Evolutionary conservation across 2,888 invertebrate species (phyloP), one percentile per base, ranked within the genome.

Genomic region (Alsophila aescularia): DNA sequence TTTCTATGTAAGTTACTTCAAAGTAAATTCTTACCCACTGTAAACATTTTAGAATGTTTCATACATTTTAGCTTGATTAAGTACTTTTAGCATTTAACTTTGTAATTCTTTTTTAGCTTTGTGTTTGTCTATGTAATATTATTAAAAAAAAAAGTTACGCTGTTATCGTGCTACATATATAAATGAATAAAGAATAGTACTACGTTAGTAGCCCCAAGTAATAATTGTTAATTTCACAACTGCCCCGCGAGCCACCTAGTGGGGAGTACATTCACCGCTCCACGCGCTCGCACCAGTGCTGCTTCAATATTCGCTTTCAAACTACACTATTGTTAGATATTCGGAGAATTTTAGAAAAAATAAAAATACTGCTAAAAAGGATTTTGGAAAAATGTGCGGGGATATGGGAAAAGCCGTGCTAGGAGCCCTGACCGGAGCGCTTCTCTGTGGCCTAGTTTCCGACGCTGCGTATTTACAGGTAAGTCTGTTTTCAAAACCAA

Each of bases 401-500:
- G 90, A 89, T 69, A 90, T 90, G 89, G 91, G 91, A 18, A 91
- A 90, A 61, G 91, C 91, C 0, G 91, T 91, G 27, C 63, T 90
- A 70, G 66, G 91, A 52, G 91, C 90, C 60, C 77, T 91, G 16
- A 90, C 91, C 0, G 87, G 87, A 0, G 91, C 90, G n/a, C 70
- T 91, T 34, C 79, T 90, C 31, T 90, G 87, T 69, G 87, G 85
- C 2, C 64, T 90, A 12, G 89, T 87, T 13, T 89, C 90, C 8
- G 87, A 90, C 55, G 90, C 90, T n/a, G 90, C 91, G 3, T 91
- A 90, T 72, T 75, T 89, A 67, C 86, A 90, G 79, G 91, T 90
- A 60, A 68, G 75, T 70, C 18, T 15, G 32, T 29, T 24, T 36
- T 27, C 10, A 40, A 35, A 3, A 10, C 4, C n/a, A 2, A 0